Evolutionary conservation across 2,113 vertebrate species (phyloP).

Genomic region (Microtus pennsylvanicus): DNA sequence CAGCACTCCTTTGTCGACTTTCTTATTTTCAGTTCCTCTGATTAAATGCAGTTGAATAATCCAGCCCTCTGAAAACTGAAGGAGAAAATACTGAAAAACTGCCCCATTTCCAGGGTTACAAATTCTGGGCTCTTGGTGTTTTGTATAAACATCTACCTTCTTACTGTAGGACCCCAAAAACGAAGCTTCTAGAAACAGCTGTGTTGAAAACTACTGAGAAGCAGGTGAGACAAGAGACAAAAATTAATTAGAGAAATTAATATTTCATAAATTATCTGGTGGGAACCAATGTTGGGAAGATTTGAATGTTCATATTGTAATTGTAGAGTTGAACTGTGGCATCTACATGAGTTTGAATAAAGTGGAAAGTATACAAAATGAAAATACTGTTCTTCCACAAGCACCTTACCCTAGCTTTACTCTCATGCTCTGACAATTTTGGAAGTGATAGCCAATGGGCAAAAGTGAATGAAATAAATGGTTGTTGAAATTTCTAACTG

Average conservation of each 20-base stretch:
- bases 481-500: not conserved
- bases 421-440: not conserved
- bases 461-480: not conserved
- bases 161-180: not conserved
- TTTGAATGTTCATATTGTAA: constrained; percentile 19
- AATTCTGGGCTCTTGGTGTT: constrained; percentile 1
- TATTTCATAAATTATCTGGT: constrained; percentile 2
- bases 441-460: not conserved
- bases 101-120: constrained; percentile 21
- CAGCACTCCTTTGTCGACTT: not conserved
- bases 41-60: not conserved
- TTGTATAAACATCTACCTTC: not conserved
- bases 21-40: not conserved
- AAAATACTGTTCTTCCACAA: not conserved
- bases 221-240: not conserved
- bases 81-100: constrained; percentile 31
- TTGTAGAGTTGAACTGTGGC: constrained; percentile 6
- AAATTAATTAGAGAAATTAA: constrained; percentile 3
- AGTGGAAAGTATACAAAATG: not conserved
- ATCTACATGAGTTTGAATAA: not conserved
- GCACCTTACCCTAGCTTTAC: not conserved
- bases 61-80: not conserved
- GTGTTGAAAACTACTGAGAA: not conserved
- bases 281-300: not conserved
- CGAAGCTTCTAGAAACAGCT: not conserved